Percentiles rank a stretch among this genome's conserved stretches.
These are phyloP conservation scores for Chrysemys picta DNA, from an alignment of 2,113 vertebrate genomes.

Conservation along the genomic window DNA sequence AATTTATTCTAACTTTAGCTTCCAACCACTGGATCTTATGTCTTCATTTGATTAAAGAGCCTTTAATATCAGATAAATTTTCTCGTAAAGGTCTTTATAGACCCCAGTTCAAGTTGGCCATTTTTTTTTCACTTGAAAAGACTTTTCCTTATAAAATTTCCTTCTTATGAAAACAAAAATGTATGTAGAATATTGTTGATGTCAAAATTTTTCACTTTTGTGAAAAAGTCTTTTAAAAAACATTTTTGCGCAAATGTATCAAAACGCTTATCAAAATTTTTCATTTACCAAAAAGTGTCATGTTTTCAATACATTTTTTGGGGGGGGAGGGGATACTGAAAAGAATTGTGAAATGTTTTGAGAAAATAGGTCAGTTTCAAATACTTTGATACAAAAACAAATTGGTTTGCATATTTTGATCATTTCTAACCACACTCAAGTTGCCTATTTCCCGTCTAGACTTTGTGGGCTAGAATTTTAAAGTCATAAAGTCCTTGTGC, in stretches of 20 bases:
- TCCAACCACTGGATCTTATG: background rate
- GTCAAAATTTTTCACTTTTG: background rate
- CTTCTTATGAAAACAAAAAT: background rate
- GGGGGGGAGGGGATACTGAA: background rate
- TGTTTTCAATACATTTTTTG: background rate
- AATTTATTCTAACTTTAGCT: conserved; percentile 10
- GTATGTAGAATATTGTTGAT: background rate
- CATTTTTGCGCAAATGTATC: no score
- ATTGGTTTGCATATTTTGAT: background rate
- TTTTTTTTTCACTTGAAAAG: background rate
- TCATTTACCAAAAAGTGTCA: background rate
- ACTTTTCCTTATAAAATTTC: background rate
- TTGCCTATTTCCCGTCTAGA: background rate
- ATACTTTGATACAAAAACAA: background rate
- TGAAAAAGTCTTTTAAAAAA: background rate
- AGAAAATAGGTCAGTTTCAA: background rate
- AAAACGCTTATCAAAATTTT: no score
- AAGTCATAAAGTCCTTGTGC: background rate
- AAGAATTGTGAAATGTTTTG: background rate
- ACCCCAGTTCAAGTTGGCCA: background rate
- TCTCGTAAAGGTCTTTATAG: background rate
- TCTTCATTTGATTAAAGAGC: background rate
- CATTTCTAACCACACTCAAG: background rate
- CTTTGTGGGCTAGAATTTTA: background rate
- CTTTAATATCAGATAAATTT: background rate